These are phyloP conservation scores for Melanostoma mellinum DNA, from an alignment of 2,888 invertebrate genomes.

Conservation along the genomic window DNA sequence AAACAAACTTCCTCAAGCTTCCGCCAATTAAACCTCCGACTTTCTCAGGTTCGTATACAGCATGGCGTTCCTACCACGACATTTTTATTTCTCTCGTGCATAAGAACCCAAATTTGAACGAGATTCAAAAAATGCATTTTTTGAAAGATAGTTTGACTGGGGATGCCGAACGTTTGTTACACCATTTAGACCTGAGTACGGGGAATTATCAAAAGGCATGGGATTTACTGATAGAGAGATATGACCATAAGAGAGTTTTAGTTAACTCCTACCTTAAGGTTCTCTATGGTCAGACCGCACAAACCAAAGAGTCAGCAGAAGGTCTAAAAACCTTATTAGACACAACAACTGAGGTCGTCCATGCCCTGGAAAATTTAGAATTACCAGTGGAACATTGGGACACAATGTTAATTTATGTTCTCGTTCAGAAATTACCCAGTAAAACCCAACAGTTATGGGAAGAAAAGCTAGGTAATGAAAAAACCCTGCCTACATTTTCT, in stretches of 20 bases:
- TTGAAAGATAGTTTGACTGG: constrained; percentile 2
- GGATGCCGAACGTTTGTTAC: constrained; percentile 6
- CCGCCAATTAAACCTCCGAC: background rate
- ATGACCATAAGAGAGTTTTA: background rate
- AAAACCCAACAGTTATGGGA: too few species aligned
- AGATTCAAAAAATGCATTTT: constrained; percentile 7
- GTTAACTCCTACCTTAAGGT: background rate
- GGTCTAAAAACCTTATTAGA: background rate
- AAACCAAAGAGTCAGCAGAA: background rate
- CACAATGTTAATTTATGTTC: background rate
- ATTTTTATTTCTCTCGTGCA: background rate
- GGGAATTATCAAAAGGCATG: constrained; percentile 11
- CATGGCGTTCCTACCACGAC: background rate
- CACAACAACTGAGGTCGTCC: background rate
- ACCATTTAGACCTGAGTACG: background rate
- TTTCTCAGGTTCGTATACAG: background rate
- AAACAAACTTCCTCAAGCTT: background rate
- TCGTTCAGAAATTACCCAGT: background rate
- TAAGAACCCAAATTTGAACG: background rate
- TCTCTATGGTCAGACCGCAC: background rate
- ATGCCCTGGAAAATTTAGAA: background rate
- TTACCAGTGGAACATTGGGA: background rate
- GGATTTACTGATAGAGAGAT: constrained; percentile 4
- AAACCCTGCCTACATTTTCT: too few species aligned
- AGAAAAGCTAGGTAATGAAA: too few species aligned